phyloP scores from a whole-genome alignment of 2,797 vertebrate species.

The Gymnoscopelus braueri region DNA sequence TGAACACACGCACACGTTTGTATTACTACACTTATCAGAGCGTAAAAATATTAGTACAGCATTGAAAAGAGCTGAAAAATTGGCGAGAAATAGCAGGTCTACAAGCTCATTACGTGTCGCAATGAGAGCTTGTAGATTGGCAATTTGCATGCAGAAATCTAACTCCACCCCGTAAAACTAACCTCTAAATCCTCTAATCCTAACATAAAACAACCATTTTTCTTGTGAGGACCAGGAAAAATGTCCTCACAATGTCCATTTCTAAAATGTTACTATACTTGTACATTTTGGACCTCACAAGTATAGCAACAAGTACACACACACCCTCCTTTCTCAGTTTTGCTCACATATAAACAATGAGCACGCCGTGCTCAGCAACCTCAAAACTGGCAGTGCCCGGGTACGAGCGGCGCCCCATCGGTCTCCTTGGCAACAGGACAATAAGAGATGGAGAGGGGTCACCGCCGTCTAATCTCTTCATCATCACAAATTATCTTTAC shows the following conservation, averaged over 20 bases:
- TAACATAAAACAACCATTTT: no score
- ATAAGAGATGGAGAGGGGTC: slow-evolving; percentile 5
- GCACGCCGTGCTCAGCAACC: slow-evolving; percentile 19
- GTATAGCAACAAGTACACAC: not conserved
- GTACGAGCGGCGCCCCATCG: slow-evolving; percentile 38
- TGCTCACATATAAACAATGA: slow-evolving; percentile 10
- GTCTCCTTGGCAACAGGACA: slow-evolving; percentile 49
- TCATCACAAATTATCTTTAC: slow-evolving; percentile 43
- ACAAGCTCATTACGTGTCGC: not conserved
- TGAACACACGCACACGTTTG: not conserved
- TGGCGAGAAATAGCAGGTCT: no score
- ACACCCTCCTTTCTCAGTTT: not conserved
- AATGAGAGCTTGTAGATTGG: no score
- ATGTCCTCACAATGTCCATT: no score
- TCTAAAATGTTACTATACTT: no score
- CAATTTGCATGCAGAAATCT: no score
- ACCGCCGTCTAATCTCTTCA: slow-evolving; percentile 40
- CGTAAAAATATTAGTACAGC: no score
- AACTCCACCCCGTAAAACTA: no score
- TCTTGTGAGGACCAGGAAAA: no score
- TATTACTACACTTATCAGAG: no score
- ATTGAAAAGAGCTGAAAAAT: no score
- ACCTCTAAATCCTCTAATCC: no score
- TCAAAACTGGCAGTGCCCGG: slow-evolving; percentile 32
- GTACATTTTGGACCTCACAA: not conserved